These are phyloP conservation scores for Nebria brevicollis DNA, from an alignment of 2,888 invertebrate species.

Conservation along the genomic window DNA sequence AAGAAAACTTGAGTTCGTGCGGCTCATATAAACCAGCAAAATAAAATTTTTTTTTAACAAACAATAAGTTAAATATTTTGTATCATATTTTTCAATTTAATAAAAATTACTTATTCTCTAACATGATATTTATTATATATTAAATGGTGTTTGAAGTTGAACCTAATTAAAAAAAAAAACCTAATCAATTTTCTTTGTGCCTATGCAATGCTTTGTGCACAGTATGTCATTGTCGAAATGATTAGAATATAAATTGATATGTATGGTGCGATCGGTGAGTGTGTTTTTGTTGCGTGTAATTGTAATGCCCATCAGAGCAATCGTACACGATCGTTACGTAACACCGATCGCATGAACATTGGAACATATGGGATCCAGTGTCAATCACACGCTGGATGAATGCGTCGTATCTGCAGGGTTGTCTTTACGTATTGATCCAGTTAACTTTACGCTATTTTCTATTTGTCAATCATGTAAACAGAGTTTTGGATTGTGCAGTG, in stretches of 20 bases:
- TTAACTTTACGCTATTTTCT: background rate
- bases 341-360: background rate
- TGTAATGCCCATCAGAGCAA: slow-evolving; percentile 11
- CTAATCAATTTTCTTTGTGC: no score
- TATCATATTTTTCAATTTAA: no score
- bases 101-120: no score
- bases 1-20: background rate
- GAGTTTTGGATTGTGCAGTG: background rate
- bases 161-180: no score
- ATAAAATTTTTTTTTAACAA: no score
- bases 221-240: background rate
- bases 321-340: background rate
- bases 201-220: background rate
- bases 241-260: slow-evolving; percentile 5
- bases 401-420: background rate
- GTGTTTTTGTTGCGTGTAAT: background rate
- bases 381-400: slow-evolving; percentile 10
- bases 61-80: no score
- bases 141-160: no score
- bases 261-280: background rate
- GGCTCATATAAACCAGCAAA: no score
- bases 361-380: slow-evolving; percentile 11
- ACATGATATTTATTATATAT: no score
- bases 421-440: background rate
- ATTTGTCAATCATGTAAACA: background rate